Percentiles rank a stretch among this genome's conserved stretches.
Evolutionary conservation across 2,113 vertebrate species (phyloP).

Genomic region (Emydocephalus ijimae): DNA sequence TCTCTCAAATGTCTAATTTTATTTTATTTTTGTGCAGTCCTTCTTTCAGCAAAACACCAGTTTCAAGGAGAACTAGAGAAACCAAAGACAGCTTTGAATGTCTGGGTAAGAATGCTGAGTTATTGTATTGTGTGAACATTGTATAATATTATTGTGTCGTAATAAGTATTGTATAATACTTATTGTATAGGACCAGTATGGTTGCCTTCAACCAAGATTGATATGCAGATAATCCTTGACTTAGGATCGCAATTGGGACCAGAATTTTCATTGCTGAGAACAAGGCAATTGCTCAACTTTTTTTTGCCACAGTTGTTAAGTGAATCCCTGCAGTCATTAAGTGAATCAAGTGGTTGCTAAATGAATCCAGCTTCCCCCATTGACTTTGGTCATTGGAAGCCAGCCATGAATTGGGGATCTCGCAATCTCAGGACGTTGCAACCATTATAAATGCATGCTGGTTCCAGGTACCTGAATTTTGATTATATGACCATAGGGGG

Average conservation of each 20-base stretch:
- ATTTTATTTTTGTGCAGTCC: conserved; percentile 45
- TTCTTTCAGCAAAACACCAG: conserved; percentile 62
- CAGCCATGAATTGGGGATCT: too few relatives aligned
- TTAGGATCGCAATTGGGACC: background rate
- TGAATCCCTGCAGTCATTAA: too few relatives aligned
- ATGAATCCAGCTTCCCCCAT: too few relatives aligned
- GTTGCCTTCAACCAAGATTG: background rate
- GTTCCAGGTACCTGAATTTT: too few relatives aligned
- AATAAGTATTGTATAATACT: background rate
- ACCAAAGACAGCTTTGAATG: conserved; percentile 64
- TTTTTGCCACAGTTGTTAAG: too few relatives aligned
- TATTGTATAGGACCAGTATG: background rate
- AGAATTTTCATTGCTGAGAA: too few relatives aligned
- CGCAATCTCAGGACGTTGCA: too few relatives aligned
- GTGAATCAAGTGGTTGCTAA: too few relatives aligned
- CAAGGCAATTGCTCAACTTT: too few relatives aligned
- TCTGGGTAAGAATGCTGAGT: conserved; percentile 56
- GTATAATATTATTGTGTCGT: background rate
- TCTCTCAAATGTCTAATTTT: background rate
- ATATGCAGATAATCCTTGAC: background rate
- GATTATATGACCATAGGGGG: too few relatives aligned
- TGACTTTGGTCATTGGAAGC: too few relatives aligned
- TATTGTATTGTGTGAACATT: background rate
- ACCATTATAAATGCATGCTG: too few relatives aligned
- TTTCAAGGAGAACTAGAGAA: conserved; percentile 66